Percentiles rank a stretch among this genome's conserved stretches.
These are phyloP conservation scores for Drosophila anceps DNA, from an alignment of 2,888 invertebrate genomes.

Conservation along the genomic window DNA sequence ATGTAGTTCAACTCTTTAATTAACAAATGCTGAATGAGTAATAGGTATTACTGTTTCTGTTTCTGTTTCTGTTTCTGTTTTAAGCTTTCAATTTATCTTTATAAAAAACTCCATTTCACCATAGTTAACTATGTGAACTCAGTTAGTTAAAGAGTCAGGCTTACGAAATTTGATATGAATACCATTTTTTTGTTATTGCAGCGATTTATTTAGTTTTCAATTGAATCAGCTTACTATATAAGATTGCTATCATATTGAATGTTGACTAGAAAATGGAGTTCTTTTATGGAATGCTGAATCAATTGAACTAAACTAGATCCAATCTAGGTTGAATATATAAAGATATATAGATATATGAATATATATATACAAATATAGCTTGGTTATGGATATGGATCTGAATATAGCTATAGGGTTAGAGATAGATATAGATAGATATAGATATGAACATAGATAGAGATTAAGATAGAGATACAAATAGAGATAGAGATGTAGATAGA, in stretches of 20 bases:
- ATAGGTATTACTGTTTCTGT: background rate
- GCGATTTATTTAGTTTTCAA: too few relatives aligned
- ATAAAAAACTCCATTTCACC: background rate
- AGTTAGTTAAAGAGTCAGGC: background rate
- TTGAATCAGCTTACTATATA: background rate
- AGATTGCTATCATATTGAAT: too few relatives aligned
- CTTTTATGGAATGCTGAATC: too few relatives aligned
- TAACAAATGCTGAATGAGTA: too few relatives aligned
- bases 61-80: too few relatives aligned
- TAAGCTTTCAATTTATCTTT: background rate
- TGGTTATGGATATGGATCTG: background rate
- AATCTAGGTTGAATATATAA: too few relatives aligned
- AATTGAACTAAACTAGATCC: too few relatives aligned
- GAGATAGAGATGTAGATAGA: background rate
- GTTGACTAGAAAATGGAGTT: too few relatives aligned
- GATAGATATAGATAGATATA: background rate
- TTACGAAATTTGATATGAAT: background rate
- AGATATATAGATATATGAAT: too few relatives aligned
- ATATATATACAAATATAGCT: background rate
- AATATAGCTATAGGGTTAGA: background rate
- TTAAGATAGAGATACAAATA: background rate
- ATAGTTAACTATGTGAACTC: background rate
- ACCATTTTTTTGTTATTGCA: background rate
- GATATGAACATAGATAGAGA: background rate
- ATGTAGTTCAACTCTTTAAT: background rate